Evolutionary conservation across 2,888 invertebrate genomes (phyloP).

Genomic region (Cheilosia soror): DNA sequence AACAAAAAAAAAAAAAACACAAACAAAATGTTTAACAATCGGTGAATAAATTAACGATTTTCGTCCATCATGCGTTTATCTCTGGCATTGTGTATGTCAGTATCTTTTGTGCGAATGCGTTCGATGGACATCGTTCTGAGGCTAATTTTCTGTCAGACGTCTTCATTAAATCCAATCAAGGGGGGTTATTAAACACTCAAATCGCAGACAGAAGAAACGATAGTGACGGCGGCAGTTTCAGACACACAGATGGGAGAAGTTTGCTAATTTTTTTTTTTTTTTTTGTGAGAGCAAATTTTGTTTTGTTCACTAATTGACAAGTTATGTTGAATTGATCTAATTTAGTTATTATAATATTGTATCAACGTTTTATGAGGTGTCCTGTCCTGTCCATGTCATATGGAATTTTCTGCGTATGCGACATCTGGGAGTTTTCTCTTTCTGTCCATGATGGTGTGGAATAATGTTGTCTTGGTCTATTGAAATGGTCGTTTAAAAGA

Average conservation of each 20-base stretch:
- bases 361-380: too few relatives aligned
- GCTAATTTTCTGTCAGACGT: slow-evolving; percentile 72
- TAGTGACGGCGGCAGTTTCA: slow-evolving; percentile 16
- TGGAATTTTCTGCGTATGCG: too few relatives aligned
- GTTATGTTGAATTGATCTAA: slow-evolving; percentile 69
- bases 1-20: slow-evolving; percentile 29
- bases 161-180: slow-evolving; percentile 75
- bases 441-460: too few relatives aligned
- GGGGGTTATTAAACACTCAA: slow-evolving; percentile 63
- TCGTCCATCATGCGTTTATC: not conserved
- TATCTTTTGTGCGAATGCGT: slow-evolving; percentile 28
- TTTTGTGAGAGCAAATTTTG: slow-evolving; percentile 20
- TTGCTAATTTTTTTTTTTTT: not conserved
- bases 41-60: slow-evolving; percentile 36
- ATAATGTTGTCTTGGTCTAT: too few relatives aligned
- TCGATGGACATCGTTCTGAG: slow-evolving; percentile 46
- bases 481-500: too few relatives aligned
- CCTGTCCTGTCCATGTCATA: slow-evolving; percentile 33
- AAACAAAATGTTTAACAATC: slow-evolving; percentile 16
- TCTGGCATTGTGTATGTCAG: slow-evolving; percentile 19
- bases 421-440: too few relatives aligned
- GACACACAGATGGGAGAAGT: slow-evolving; percentile 30
- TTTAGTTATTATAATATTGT: slow-evolving; percentile 51
- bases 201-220: slow-evolving; percentile 55
- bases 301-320: slow-evolving; percentile 63